Evolutionary conservation across 2,888 invertebrate genomes (phyloP).

Genomic region (Prostheceraeus crozeri): DNA sequence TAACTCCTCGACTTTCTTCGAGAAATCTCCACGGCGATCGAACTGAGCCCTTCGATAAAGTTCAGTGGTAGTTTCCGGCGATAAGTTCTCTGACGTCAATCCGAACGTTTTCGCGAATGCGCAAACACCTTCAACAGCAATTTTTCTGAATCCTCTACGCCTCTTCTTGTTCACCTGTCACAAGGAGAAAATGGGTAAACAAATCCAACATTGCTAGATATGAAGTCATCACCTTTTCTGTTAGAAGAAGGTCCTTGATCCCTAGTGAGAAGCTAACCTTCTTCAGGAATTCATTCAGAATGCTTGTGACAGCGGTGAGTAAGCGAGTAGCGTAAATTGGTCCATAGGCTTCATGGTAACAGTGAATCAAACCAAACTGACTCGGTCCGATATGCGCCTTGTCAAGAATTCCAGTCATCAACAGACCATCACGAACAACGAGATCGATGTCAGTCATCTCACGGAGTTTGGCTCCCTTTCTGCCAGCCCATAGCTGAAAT

Average conservation of each 20-base stretch:
- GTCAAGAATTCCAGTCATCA: slow-evolving; percentile 82
- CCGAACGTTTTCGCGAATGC: slow-evolving; percentile 30
- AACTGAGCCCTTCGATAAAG: slow-evolving; percentile 32
- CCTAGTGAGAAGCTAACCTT: slow-evolving; percentile 80
- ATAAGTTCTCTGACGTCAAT: slow-evolving; percentile 22
- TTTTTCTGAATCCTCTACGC: background rate
- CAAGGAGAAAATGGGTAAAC: background rate
- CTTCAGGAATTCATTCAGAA: slow-evolving; percentile 78
- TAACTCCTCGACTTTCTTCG: slow-evolving; percentile 66
- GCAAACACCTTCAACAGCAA: slow-evolving; percentile 11
- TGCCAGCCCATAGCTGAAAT: slow-evolving; percentile 35
- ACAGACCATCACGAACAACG: slow-evolving; percentile 75
- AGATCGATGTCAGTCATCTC: slow-evolving; percentile 86
- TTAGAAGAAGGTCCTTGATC: slow-evolving; percentile 69
- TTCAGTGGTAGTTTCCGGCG: background rate
- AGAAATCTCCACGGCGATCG: slow-evolving; percentile 21
- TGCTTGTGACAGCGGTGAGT: slow-evolving; percentile 64
- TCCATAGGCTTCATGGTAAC: slow-evolving; percentile 84
- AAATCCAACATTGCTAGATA: too few relatives aligned
- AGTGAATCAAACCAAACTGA: slow-evolving; percentile 84
- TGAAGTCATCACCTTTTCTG: too few relatives aligned
- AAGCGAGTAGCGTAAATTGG: slow-evolving; percentile 59
- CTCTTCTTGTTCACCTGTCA: background rate
- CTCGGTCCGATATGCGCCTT: slow-evolving; percentile 94
- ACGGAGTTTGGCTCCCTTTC: slow-evolving; percentile 21